Evolutionary conservation across 1,140 invertebrate species (phyloP).

Genomic region (Dendrolimus punctatus): DNA sequence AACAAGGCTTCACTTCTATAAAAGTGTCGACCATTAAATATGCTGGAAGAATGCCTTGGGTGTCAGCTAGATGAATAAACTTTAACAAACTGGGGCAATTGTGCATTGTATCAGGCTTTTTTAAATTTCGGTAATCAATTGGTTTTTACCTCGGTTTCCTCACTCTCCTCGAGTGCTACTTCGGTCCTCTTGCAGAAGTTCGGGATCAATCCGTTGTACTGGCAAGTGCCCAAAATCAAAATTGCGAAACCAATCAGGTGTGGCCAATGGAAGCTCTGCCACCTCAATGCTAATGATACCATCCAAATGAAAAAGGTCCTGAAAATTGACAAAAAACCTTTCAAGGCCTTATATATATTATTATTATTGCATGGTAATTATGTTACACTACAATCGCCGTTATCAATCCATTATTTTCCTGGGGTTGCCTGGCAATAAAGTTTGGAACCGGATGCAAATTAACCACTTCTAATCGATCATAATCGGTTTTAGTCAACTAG

Average conservation of each 20-base stretch:
- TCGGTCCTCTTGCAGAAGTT: constrained; percentile 9
- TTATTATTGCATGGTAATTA: neutral
- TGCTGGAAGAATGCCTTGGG: too few relatives aligned
- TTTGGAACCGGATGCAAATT: too few relatives aligned
- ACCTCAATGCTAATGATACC: constrained; percentile 80
- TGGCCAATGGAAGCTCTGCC: constrained; percentile 87
- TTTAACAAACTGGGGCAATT: too few relatives aligned
- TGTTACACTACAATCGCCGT: neutral
- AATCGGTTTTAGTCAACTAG: too few relatives aligned
- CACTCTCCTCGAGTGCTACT: constrained; percentile 10
- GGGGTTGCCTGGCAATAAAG: too few relatives aligned
- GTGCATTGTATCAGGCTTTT: too few relatives aligned
- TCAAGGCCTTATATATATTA: neutral
- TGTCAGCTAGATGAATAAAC: too few relatives aligned
- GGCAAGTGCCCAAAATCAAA: constrained; percentile 82
- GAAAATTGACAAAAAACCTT: constrained; percentile 5
- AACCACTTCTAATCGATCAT: too few relatives aligned
- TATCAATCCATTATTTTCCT: too few relatives aligned
- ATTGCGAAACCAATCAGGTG: constrained; percentile 85
- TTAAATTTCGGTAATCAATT: too few relatives aligned
- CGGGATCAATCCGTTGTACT: constrained; percentile 82
- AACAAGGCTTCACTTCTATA: too few relatives aligned
- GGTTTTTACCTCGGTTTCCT: constrained; percentile 3
- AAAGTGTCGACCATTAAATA: too few relatives aligned
- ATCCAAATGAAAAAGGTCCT: constrained; percentile 93